Percentiles rank a stretch among this genome's conserved stretches.
phyloP scores from a whole-genome alignment of 2,797 vertebrate species.

The Trachops cirrhosus region DNA sequence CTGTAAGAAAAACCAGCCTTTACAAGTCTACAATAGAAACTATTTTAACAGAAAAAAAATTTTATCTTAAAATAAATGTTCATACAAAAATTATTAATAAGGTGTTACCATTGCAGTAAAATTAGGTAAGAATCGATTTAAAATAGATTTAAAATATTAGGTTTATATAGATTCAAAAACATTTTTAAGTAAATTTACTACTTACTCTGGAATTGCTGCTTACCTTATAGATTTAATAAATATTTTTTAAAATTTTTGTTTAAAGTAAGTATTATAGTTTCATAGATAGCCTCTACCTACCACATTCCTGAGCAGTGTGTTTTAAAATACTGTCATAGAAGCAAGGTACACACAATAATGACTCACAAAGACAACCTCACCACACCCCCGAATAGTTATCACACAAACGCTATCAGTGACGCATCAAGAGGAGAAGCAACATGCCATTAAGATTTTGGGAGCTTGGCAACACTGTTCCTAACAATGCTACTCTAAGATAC shows the following conservation, averaged over 20 bases:
- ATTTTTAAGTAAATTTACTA: conserved; percentile 35
- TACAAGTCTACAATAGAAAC: neutral
- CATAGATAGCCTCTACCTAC: neutral
- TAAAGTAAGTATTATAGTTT: conserved; percentile 6
- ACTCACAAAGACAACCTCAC: conserved; percentile 57
- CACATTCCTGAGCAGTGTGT: conserved; percentile 25
- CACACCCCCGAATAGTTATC: conserved; percentile 50
- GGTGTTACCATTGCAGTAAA: neutral
- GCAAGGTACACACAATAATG: conserved; percentile 52
- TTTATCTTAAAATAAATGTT: conserved; percentile 12
- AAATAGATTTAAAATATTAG: no score
- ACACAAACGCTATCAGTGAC: conserved; percentile 26
- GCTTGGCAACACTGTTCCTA: conserved; percentile 30
- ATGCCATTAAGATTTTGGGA: conserved; percentile 25
- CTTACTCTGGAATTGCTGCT: conserved; percentile 8
- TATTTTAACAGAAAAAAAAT: conserved; percentile 10
- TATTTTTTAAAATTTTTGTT: neutral
- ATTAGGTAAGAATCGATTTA: conserved; percentile 15
- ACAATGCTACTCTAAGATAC: conserved; percentile 4
- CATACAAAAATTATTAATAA: no score
- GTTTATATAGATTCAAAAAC: conserved; percentile 32
- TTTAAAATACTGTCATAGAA: conserved; percentile 65
- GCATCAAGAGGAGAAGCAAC: conserved; percentile 43
- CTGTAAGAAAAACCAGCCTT: neutral
- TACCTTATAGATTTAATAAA: conserved; percentile 1